These are phyloP conservation scores for Drosophila ohnishii DNA, from an alignment of 1,140 invertebrate genomes.

Conservation along the genomic window DNA sequence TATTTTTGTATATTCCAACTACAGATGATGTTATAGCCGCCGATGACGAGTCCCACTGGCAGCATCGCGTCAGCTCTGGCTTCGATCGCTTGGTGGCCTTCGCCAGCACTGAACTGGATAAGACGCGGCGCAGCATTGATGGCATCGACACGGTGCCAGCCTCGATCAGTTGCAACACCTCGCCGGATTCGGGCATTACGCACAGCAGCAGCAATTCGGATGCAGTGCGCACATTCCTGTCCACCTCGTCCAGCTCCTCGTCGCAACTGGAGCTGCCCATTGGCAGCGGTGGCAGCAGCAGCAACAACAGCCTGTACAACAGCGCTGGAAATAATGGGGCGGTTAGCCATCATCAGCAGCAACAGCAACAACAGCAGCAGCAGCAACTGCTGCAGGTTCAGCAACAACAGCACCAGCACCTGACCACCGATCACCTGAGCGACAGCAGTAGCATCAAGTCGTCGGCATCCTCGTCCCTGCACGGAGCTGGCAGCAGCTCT, in stretches of 20 bases:
- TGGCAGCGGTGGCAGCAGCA: slow-evolving; percentile 60
- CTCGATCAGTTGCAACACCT: slow-evolving; percentile 87
- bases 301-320: slow-evolving; percentile 47
- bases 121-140: slow-evolving; percentile 89
- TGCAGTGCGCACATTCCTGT: slow-evolving; percentile 84
- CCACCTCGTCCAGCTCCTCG: slow-evolving; percentile 83
- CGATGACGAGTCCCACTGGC: slow-evolving; percentile 88
- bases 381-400: slow-evolving; percentile 18
- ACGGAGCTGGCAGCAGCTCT: slow-evolving; percentile 44
- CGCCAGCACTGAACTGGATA: slow-evolving; percentile 92
- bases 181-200: slow-evolving; percentile 89
- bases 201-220: slow-evolving; percentile 85
- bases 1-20: neutral
- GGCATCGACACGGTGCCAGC: slow-evolving; percentile 83
- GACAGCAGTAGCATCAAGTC: slow-evolving; percentile 80
- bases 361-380: slow-evolving; percentile 9
- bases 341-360: slow-evolving; percentile 24
- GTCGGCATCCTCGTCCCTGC: slow-evolving; percentile 57
- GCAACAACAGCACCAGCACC: slow-evolving; percentile 34
- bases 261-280: slow-evolving; percentile 77
- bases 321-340: neutral
- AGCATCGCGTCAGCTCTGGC: slow-evolving; percentile 91
- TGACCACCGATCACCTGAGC: slow-evolving; percentile 67
- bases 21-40: slow-evolving; percentile 83
- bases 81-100: slow-evolving; percentile 93